Percentiles rank a stretch among this genome's conserved stretches.
Evolutionary conservation across 2,797 vertebrate genomes (phyloP).

Genomic region (Danio albolineatus): DNA sequence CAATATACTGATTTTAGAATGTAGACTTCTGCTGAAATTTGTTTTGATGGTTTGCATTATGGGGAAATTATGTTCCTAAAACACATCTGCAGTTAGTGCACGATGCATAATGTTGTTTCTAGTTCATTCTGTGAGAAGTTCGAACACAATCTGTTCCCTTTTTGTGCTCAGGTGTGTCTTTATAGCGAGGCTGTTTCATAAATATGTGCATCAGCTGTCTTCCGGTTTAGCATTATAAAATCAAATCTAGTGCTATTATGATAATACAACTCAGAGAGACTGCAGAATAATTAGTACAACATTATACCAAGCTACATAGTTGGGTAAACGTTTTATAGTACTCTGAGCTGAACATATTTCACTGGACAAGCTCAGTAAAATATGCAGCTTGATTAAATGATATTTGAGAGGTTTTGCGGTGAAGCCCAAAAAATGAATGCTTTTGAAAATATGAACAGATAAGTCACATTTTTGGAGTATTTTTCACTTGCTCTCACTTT

Average conservation of each 20-base stretch:
- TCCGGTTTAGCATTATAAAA: conserved; percentile 13
- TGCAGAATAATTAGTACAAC: background rate
- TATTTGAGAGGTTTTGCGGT: conserved; percentile 18
- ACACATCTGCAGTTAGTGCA: conserved; percentile 7
- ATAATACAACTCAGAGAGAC: conserved; percentile 22
- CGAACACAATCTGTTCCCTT: conserved; percentile 22
- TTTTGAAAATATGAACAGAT: conserved; percentile 37
- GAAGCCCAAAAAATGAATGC: background rate
- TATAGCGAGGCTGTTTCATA: conserved; percentile 1
- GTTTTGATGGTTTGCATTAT: conserved; percentile 21
- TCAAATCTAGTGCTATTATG: conserved; percentile 16
- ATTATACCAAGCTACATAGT: background rate
- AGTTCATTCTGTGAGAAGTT: background rate
- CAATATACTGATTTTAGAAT: background rate
- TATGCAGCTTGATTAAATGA: conserved; percentile 19
- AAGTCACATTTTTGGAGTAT: conserved; percentile 1
- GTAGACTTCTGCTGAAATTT: conserved; percentile 4
- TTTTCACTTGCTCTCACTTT: conserved; percentile 27
- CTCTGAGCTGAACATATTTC: conserved; percentile 1
- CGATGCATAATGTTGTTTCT: conserved; percentile 11
- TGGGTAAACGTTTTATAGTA: conserved; percentile 17
- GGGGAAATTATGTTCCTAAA: conserved; percentile 6
- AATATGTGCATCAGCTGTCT: background rate
- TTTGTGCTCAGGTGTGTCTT: background rate
- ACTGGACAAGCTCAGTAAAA: conserved; percentile 8